phyloP scores from a whole-genome alignment of 2,113 vertebrate genomes.

The Macrotis lagotis region DNA sequence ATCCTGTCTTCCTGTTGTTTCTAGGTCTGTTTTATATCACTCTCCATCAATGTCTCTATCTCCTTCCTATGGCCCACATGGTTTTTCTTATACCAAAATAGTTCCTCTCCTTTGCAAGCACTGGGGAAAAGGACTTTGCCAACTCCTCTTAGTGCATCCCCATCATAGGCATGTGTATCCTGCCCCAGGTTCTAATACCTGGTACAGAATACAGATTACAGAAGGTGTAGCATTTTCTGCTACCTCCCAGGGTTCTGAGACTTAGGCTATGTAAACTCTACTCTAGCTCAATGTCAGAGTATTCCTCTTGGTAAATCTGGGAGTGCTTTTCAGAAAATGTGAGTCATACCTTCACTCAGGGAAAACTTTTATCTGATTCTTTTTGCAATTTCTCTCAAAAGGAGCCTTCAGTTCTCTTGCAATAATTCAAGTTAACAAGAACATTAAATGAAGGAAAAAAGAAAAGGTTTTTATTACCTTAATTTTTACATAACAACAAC shows the following conservation, averaged over 20 bases:
- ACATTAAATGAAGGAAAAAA: neutral
- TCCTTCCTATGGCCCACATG: neutral
- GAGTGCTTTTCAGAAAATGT: neutral
- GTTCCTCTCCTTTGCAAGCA: no score
- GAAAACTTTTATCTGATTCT: neutral
- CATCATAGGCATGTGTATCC: neutral
- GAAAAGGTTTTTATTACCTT: neutral
- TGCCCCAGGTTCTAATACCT: neutral
- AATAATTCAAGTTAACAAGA: neutral
- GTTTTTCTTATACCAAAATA: no score
- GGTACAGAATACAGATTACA: neutral
- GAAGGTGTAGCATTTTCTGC: neutral
- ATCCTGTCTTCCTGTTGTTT: neutral
- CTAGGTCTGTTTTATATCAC: neutral
- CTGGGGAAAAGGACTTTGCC: neutral
- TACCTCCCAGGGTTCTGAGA: neutral
- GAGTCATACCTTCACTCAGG: neutral
- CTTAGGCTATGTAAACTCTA: neutral
- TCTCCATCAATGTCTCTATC: neutral
- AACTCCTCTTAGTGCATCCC: neutral
- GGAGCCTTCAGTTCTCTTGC: neutral
- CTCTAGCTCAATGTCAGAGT: neutral
- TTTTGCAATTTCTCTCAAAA: neutral
- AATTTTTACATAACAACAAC: neutral
- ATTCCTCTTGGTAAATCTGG: neutral